Base-by-base conservation (phyloP, 2,113 vertebrate species). In the Ovis canadensis region DNA sequence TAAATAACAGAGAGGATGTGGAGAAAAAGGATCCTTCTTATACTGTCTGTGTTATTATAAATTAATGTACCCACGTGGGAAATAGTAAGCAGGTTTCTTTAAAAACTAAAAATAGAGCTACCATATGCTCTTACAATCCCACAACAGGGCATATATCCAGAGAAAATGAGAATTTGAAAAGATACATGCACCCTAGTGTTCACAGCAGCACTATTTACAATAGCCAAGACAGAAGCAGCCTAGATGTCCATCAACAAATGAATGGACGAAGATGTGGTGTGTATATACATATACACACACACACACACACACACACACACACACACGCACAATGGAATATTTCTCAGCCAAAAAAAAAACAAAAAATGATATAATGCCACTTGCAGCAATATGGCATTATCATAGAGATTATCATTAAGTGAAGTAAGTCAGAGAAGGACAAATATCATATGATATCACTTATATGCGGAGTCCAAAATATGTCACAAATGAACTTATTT, bases 261-360 rank as follows among this genome's bases (percentile, higher is more conserved):
- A 36, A 67, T 19, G 8, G 33, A 67, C 10, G 29, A 36, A 67
- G 16, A 67, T 67, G 64, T 67, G 64, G 27, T 60, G 59, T 29
- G 3, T n/a, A 19, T 9, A 19, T 19, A 64, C 11, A 60, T 1
- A 31, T 0, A 60, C 0, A 60, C 8, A 67, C 33, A 67, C 3
- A 67, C 6, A 45, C 6, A 43, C 43, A 43, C 6, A 43, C 45
- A 60, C 5, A 60, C n/a, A 67, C 64, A 71, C 8, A 71, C 43
- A 43, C 45, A 60, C 5, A 62, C n/a, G 36, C 64, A 71, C 8
- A 71, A 21, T 71, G 67, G n/a, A 71, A 71, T 40, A 71, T 71
- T 40, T 21, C 10, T 36, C 64, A 36, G n/a, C 64, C 64, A 71
- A 36, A 71, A 36, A 71, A 67, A 43, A 43, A 43, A 43, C 40